Percentiles rank a stretch among this genome's conserved stretches.
phyloP scores from a whole-genome alignment of 2,797 vertebrate species.

The Poeciliopsis gracilis region DNA sequence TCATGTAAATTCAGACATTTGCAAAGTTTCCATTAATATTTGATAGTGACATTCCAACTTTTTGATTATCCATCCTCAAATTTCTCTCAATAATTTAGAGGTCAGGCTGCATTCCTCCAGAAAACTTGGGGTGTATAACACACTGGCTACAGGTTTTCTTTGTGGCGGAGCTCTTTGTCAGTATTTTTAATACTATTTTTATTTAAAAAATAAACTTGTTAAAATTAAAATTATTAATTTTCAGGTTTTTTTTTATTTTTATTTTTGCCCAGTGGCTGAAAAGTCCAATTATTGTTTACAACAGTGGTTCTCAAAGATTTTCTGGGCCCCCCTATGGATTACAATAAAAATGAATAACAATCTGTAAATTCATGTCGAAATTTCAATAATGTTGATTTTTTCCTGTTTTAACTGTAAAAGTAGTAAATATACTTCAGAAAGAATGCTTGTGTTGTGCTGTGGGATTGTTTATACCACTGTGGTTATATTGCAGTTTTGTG shows the following conservation, averaged over 20 bases:
- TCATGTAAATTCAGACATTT: background rate
- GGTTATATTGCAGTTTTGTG: constrained; percentile 29
- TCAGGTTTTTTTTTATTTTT: background rate
- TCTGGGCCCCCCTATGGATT: no score
- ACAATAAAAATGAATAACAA: constrained; percentile 30
- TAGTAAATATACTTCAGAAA: background rate
- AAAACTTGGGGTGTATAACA: background rate
- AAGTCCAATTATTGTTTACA: background rate
- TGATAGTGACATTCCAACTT: background rate
- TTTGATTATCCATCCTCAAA: background rate
- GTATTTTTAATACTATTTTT: background rate
- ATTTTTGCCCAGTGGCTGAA: background rate
- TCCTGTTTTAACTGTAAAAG: constrained; percentile 7
- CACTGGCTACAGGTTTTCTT: background rate
- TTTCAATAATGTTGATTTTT: constrained; percentile 19
- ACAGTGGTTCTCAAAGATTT: no score
- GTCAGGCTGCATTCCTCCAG: background rate
- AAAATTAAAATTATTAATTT: background rate
- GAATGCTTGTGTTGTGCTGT: constrained; percentile 13
- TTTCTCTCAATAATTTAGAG: background rate
- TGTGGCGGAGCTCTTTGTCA: background rate
- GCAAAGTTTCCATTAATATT: background rate
- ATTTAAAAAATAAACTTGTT: background rate
- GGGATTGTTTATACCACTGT: constrained; percentile 35
- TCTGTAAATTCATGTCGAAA: constrained; percentile 11